Evolutionary conservation across 2,797 vertebrate species (phyloP).

Genomic region (Buceros bicornis): DNA sequence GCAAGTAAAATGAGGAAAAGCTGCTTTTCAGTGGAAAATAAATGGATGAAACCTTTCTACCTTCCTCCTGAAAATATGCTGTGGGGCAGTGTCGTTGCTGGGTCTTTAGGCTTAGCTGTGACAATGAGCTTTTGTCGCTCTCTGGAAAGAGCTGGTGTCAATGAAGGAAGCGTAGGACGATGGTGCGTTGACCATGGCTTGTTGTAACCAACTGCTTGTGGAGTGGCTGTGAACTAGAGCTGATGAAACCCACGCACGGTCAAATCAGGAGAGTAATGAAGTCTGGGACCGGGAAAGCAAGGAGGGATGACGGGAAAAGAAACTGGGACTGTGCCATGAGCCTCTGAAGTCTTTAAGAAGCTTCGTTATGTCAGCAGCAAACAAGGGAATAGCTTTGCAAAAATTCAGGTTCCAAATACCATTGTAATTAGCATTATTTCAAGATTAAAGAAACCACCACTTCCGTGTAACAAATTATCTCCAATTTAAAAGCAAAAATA

Average conservation of each 20-base stretch:
- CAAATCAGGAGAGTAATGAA: conserved; percentile 26
- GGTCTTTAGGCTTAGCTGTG: not conserved
- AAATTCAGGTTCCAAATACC: conserved; percentile 77
- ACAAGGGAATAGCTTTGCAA: conserved; percentile 72
- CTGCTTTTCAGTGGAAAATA: not conserved
- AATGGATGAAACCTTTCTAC: not conserved
- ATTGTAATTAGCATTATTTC: conserved; percentile 83
- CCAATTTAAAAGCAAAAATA: conserved; percentile 85
- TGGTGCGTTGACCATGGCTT: not conserved
- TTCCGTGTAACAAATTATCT: conserved; percentile 84
- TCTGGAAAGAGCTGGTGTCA: not conserved
- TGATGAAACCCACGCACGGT: not conserved
- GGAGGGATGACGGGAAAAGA: not conserved
- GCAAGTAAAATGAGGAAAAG: not conserved
- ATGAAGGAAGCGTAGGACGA: rapidly evolving
- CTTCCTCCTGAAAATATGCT: not conserved
- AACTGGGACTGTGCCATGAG: conserved; percentile 12
- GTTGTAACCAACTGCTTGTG: not conserved
- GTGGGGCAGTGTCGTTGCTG: rapidly evolving
- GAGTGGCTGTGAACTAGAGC: not conserved
- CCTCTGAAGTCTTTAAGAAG: conserved; percentile 55
- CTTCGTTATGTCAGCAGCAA: conserved; percentile 70
- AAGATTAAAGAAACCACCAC: conserved; percentile 84
- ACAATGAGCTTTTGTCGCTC: not conserved
- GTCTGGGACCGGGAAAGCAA: conserved; percentile 36